phyloP scores from a whole-genome alignment of 2,113 vertebrate genomes.

The Vulpes vulpes region DNA sequence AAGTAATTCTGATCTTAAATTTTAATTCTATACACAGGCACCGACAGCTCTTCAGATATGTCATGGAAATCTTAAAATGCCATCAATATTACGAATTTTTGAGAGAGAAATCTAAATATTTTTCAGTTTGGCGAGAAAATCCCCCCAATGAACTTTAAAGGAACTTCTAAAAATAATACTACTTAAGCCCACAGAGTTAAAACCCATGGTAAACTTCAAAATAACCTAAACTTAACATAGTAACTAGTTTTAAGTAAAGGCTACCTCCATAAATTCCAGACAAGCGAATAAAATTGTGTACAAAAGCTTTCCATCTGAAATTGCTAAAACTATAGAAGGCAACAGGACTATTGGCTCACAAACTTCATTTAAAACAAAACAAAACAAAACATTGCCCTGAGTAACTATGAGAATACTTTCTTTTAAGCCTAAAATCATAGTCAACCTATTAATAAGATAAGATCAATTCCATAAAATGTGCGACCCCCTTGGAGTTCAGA shows the following conservation, averaged over 20 bases:
- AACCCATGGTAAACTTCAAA: not conserved
- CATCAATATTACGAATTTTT: conserved; percentile 66
- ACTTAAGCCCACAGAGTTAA: not conserved
- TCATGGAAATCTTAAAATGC: conserved; percentile 75
- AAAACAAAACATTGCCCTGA: not conserved
- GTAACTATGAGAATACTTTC: not conserved
- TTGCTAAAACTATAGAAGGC: not conserved
- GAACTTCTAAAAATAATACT: not conserved
- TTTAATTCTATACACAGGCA: conserved; percentile 75
- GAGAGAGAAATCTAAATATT: conserved; percentile 65
- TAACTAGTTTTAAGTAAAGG: not conserved
- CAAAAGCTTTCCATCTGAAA: conserved; percentile 7
- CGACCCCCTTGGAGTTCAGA: conserved; percentile 81
- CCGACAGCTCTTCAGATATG: conserved; percentile 56
- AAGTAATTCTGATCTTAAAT: conserved; percentile 80
- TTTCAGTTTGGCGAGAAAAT: conserved; percentile 62
- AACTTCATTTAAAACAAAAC: not conserved
- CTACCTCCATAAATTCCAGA: not conserved
- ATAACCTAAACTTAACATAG: not conserved
- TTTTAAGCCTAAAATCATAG: not conserved
- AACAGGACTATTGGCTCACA: not conserved
- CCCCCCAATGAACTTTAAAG: conserved; percentile 28
- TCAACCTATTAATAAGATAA: not conserved
- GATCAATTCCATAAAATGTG: conserved; percentile 58
- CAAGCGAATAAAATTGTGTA: not conserved